These are phyloP conservation scores for Tetramorium parvispinum DNA, from an alignment of 1,140 invertebrate species.

Conservation along the genomic window DNA sequence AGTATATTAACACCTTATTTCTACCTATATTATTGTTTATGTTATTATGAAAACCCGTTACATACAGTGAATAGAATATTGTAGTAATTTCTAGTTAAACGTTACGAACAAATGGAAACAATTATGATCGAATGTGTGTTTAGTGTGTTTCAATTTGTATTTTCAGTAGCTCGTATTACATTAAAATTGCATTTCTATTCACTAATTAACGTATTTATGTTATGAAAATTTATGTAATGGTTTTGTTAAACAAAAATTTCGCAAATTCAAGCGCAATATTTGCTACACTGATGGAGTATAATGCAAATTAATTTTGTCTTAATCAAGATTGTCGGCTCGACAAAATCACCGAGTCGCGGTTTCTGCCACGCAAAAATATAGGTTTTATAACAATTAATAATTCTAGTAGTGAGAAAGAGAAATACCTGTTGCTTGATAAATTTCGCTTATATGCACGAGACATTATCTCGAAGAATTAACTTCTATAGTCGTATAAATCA, in stretches of 20 bases:
- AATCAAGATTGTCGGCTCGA: background rate
- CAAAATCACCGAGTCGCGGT: background rate
- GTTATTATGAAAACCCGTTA: background rate
- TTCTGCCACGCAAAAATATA: background rate
- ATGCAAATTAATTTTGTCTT: slow-evolving; percentile 15
- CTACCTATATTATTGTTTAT: no score
- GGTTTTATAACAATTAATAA: slow-evolving; percentile 31
- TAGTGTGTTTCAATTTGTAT: background rate
- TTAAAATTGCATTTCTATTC: background rate
- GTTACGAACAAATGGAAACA: background rate
- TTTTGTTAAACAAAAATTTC: background rate
- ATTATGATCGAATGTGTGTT: background rate
- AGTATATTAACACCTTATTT: background rate
- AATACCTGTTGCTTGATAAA: slow-evolving; percentile 52
- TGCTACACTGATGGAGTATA: background rate
- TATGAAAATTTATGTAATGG: background rate
- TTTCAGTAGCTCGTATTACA: background rate
- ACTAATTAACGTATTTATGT: slow-evolving; percentile 25
- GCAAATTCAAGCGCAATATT: background rate
- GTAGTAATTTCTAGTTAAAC: background rate
- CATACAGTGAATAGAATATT: background rate
- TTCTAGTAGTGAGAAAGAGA: background rate
- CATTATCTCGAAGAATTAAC: background rate
- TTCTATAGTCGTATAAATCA: background rate
- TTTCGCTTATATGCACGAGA: background rate